Evolutionary conservation across 2,797 vertebrate species (phyloP).

Genomic region (Poecilia picta): DNA sequence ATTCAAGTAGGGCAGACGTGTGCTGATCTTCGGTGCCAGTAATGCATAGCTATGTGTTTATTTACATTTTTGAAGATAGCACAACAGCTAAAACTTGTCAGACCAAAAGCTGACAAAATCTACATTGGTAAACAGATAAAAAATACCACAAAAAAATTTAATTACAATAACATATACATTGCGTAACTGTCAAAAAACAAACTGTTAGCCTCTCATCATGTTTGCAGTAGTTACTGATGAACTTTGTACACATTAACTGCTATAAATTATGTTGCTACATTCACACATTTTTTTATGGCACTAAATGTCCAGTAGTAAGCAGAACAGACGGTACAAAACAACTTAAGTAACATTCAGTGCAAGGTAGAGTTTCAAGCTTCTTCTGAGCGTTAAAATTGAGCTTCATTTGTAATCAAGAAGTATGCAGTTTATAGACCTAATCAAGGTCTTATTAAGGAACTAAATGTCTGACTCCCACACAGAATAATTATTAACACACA

Average conservation of each 20-base stretch:
- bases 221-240: conserved; percentile 7
- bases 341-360: conserved; percentile 44
- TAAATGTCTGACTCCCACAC: conserved; percentile 8
- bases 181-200: too few relatives aligned
- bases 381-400: conserved; percentile 18
- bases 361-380: conserved; percentile 23
- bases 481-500: conserved; percentile 15
- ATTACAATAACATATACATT: not conserved
- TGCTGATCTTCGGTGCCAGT: not conserved
- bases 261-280: conserved; percentile 11
- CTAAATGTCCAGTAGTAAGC: conserved; percentile 19
- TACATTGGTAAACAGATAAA: conserved; percentile 10
- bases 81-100: conserved; percentile 14
- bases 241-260: not conserved
- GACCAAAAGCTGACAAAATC: conserved; percentile 20
- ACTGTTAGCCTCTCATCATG: not conserved
- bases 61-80: conserved; percentile 36
- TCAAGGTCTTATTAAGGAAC: not conserved
- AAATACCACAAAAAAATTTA: not conserved
- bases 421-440: conserved; percentile 7
- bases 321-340: conserved; percentile 31
- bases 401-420: conserved; percentile 13
- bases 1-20: not conserved
- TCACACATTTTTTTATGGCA: conserved; percentile 28
- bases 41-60: conserved; percentile 47